Conservation (phyloP, 2,888 invertebrate species). For the Plemyria rubiginata region DNA sequence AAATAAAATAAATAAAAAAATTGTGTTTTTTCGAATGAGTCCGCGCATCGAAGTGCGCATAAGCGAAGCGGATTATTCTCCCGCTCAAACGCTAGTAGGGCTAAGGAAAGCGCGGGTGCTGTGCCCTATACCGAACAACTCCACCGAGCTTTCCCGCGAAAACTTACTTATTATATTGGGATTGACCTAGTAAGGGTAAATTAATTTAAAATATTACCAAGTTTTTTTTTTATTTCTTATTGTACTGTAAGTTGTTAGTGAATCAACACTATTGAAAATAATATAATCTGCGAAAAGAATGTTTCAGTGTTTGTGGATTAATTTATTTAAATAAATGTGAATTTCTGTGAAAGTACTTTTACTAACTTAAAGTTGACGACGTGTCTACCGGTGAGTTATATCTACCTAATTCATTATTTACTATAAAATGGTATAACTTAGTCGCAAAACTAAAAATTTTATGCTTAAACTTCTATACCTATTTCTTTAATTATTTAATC, state of each 20-base stretch:
- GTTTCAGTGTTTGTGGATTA: slow-evolving; percentile 6
- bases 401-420: neutral
- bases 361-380: neutral
- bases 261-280: neutral
- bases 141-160: slow-evolving; percentile 69
- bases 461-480: no score
- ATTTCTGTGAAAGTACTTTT: neutral
- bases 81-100: slow-evolving; percentile 60
- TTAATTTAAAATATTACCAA: no score
- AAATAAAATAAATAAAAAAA: neutral
- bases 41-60: slow-evolving; percentile 75
- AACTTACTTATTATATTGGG: slow-evolving; percentile 51
- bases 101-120: slow-evolving; percentile 65
- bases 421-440: no score
- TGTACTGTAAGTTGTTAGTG: neutral
- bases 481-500: no score
- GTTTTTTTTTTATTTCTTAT: neutral
- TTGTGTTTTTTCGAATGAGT: slow-evolving; percentile 12
- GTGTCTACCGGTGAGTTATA: slow-evolving; percentile 1
- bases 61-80: slow-evolving; percentile 56
- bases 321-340: slow-evolving; percentile 6
- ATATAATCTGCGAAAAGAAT: neutral
- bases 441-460: no score
- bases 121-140: slow-evolving; percentile 46
- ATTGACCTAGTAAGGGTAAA: neutral